Conservation (phyloP, 2,888 invertebrate species). For the Serrognathus titanus region DNA sequence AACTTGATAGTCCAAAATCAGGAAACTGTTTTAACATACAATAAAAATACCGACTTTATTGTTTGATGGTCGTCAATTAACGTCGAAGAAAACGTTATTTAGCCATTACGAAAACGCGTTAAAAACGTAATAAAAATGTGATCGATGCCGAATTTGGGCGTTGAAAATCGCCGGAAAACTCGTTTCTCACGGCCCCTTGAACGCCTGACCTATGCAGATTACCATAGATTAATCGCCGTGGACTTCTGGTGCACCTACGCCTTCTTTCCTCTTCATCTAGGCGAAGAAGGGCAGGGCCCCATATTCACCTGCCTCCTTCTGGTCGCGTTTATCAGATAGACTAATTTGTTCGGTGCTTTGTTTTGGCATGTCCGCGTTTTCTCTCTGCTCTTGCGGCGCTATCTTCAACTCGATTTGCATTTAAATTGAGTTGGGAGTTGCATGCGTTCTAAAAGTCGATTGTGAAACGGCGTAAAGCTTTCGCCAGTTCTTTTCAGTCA, state of each 20-base stretch:
- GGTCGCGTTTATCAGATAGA: slow-evolving; percentile 17
- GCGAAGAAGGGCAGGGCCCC: slow-evolving; percentile 11
- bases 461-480: no score
- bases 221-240: slow-evolving; percentile 34
- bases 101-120: no score
- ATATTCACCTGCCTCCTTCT: slow-evolving; percentile 11
- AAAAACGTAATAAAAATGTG: no score
- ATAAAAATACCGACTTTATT: no score
- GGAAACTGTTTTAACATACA: no score
- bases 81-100: no score
- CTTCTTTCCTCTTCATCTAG: background rate
- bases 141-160: background rate
- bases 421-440: background rate
- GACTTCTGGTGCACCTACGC: slow-evolving; percentile 26
- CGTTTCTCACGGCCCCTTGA: slow-evolving; percentile 33
- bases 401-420: background rate
- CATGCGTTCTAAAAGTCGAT: no score
- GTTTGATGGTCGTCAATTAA: no score
- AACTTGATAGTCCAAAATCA: no score
- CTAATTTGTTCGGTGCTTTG: slow-evolving; percentile 13
- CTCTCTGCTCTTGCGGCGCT: background rate
- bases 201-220: slow-evolving; percentile 32
- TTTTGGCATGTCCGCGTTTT: background rate
- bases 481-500: no score
- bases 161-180: slow-evolving; percentile 17